phyloP scores from a whole-genome alignment of 1,140 invertebrate genomes.

The Eumeta japonica region DNA sequence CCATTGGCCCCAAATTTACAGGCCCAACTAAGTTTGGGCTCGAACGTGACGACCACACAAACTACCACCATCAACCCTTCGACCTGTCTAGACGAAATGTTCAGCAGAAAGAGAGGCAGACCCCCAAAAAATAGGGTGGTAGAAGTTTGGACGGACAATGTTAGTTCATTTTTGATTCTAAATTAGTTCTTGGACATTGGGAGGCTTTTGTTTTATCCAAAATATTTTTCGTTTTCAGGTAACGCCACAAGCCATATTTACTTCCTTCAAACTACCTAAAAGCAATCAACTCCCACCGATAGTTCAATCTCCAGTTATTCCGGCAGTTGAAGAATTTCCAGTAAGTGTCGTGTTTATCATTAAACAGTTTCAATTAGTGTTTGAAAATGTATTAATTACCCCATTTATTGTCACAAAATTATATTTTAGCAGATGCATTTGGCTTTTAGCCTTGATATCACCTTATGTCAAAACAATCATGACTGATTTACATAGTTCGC shows the following conservation, averaged over 20 bases:
- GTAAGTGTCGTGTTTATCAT: too few species aligned
- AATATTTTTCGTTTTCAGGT: conserved; percentile 44
- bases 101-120: conserved; percentile 84
- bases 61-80: conserved; percentile 63
- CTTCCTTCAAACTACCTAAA: conserved; percentile 89
- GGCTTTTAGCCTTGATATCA: too few species aligned
- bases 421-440: too few species aligned
- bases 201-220: neutral
- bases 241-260: conserved; percentile 88
- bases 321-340: conserved; percentile 56
- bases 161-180: too few species aligned
- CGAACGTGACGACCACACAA: conserved; percentile 29
- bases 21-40: conserved; percentile 42
- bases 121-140: conserved; percentile 91
- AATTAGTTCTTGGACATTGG: neutral
- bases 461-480: too few species aligned
- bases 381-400: too few species aligned
- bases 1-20: conserved; percentile 43
- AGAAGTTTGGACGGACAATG: conserved; percentile 82
- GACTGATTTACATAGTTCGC: too few species aligned
- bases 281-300: conserved; percentile 53
- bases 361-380: too few species aligned
- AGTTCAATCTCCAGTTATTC: conserved; percentile 47
- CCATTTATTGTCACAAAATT: too few species aligned
- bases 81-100: conserved; percentile 82